A percentile compares a stretch with the other conserved stretches of the same genome.
These are phyloP conservation scores for Clarias fuscus DNA, from an alignment of 2,797 vertebrate species.

Conservation along the genomic window DNA sequence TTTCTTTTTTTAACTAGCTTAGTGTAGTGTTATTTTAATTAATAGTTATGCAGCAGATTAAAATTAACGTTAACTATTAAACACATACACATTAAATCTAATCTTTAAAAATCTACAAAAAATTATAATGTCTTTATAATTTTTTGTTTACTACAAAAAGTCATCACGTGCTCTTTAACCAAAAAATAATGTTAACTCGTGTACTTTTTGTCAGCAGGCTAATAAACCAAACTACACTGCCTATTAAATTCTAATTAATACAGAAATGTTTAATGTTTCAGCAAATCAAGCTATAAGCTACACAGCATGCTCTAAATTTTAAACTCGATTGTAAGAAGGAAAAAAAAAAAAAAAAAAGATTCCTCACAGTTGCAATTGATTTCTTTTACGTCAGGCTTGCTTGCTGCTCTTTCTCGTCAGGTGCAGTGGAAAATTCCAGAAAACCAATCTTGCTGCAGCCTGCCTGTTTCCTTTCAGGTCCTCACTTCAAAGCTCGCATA, in stretches of 20 bases:
- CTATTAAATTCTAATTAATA: not conserved
- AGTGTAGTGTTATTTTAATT: not conserved
- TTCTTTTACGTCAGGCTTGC: not conserved
- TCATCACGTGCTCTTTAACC: not conserved
- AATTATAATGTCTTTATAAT: not conserved
- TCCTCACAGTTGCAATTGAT: not conserved
- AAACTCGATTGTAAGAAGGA: not conserved
- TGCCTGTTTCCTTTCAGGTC: not conserved
- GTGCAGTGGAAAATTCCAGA: slow-evolving; percentile 3
- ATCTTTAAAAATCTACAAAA: not conserved
- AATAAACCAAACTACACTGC: not conserved
- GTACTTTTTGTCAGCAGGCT: not conserved
- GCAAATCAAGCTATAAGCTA: not conserved
- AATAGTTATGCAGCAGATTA: not conserved
- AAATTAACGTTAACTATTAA: not conserved
- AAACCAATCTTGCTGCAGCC: not conserved
- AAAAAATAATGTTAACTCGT: not conserved
- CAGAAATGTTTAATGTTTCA: not conserved
- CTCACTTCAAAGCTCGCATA: too few relatives aligned
- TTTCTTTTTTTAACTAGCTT: not conserved
- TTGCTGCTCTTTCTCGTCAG: not conserved
- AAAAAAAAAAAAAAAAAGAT: not conserved
- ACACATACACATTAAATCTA: not conserved
- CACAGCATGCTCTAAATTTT: not conserved
- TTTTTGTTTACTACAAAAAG: not conserved